Conservation (phyloP, 2,797 vertebrate species). For the Remorina albescens region DNA sequence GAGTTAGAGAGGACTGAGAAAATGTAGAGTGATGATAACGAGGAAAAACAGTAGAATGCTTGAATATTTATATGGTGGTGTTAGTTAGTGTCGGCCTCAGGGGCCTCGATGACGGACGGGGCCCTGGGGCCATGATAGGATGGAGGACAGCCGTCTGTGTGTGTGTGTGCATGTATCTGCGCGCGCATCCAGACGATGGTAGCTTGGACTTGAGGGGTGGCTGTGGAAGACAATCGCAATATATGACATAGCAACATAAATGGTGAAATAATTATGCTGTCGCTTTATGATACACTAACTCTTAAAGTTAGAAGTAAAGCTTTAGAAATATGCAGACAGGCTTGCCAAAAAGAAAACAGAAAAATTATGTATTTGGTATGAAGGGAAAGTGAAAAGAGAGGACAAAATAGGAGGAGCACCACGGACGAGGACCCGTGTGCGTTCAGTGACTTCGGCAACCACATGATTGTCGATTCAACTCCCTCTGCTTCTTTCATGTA, state of each 20-base stretch:
- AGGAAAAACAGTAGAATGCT: constrained; percentile 74
- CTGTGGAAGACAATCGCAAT: constrained; percentile 3
- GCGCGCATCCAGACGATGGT: constrained; percentile 35
- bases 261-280: constrained; percentile 80
- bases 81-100: constrained; percentile 74
- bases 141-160: constrained; percentile 51
- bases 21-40: constrained; percentile 73
- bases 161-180: constrained; percentile 43
- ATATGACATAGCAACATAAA: constrained; percentile 72
- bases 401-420: constrained; percentile 35
- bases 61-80: constrained; percentile 84
- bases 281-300: constrained; percentile 63
- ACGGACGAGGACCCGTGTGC: constrained; percentile 35
- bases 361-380: constrained; percentile 56
- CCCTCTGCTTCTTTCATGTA: constrained; percentile 74
- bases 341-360: constrained; percentile 59
- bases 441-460: constrained; percentile 64
- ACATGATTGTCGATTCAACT: constrained; percentile 68
- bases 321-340: constrained; percentile 44
- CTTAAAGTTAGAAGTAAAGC: constrained; percentile 54
- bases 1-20: constrained; percentile 72
- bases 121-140: constrained; percentile 66
- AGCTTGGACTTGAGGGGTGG: neutral
- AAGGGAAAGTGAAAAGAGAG: constrained; percentile 54
- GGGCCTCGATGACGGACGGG: constrained; percentile 64